phyloP scores from a whole-genome alignment of 1,140 invertebrate species.

The Lasioglossum albipes region DNA sequence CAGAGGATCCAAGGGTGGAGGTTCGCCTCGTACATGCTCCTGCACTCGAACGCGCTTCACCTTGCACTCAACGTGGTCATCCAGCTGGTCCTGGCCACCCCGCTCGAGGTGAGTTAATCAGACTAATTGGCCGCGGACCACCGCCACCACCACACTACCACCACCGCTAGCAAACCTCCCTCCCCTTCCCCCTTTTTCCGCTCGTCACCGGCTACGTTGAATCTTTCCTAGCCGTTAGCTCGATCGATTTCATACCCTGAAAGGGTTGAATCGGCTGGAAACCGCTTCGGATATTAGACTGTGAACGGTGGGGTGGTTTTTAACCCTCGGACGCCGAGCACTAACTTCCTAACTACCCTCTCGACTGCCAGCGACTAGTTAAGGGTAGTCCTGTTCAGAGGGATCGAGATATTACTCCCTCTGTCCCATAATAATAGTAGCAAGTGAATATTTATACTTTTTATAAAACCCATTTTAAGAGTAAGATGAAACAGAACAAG shows the following conservation, averaged over 20 bases:
- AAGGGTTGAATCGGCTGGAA: not conserved
- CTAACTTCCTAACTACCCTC: no score
- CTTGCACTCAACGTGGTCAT: constrained; percentile 83
- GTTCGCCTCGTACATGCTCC: constrained; percentile 90
- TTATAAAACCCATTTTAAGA: no score
- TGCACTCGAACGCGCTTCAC: constrained; percentile 87
- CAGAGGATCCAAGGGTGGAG: constrained; percentile 87
- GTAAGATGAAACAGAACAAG: no score
- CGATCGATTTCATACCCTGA: constrained; percentile 3
- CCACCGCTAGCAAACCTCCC: not conserved
- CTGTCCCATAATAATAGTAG: no score
- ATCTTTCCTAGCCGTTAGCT: not conserved
- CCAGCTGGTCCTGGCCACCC: constrained; percentile 86
- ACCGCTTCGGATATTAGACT: not conserved
- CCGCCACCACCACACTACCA: no score
- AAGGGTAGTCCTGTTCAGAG: no score
- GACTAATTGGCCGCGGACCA: constrained; percentile 56
- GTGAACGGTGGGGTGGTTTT: not conserved
- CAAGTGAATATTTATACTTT: no score
- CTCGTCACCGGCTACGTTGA: not conserved
- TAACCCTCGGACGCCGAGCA: no score
- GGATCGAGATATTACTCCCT: no score
- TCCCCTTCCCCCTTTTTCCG: constrained; percentile 2
- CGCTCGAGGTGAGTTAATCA: constrained; percentile 80
- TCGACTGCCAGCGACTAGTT: no score